These are phyloP conservation scores for Oegoconia quadripuncta DNA, from an alignment of 2,888 invertebrate species.

Conservation along the genomic window DNA sequence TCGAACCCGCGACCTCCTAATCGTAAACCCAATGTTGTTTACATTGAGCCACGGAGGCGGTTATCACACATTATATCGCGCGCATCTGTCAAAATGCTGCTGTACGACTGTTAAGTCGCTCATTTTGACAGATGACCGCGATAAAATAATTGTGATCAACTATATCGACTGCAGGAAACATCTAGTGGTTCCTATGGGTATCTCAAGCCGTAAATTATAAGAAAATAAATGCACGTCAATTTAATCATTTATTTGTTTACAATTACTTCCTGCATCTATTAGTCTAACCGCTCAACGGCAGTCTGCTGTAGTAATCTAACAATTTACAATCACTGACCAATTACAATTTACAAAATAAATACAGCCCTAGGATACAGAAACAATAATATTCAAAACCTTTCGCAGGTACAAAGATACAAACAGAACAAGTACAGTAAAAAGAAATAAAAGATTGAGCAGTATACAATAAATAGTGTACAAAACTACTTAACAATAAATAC, in stretches of 20 bases:
- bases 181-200: too few relatives aligned
- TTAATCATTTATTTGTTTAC: conserved; percentile 54
- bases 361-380: not conserved
- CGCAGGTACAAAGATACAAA: conserved; percentile 12
- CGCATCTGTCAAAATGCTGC: too few relatives aligned
- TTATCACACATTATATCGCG: too few relatives aligned
- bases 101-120: too few relatives aligned
- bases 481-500: conserved; percentile 46
- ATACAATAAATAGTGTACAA: conserved; percentile 52
- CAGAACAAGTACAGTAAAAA: conserved; percentile 27
- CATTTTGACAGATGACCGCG: too few relatives aligned
- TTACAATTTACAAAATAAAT: conserved; percentile 15
- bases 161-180: too few relatives aligned
- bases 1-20: too few relatives aligned
- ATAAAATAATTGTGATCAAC: too few relatives aligned
- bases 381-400: not conserved
- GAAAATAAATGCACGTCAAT: conserved; percentile 25
- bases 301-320: not conserved
- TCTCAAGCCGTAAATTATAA: not conserved
- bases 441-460: conserved; percentile 52
- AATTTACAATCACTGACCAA: conserved; percentile 5
- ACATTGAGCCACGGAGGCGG: too few relatives aligned
- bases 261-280: conserved; percentile 44
- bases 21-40: too few relatives aligned
- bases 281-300: conserved; percentile 26